Base-by-base conservation (phyloP, 2,888 invertebrate species). In the Troglohyphantes excavatus region DNA sequence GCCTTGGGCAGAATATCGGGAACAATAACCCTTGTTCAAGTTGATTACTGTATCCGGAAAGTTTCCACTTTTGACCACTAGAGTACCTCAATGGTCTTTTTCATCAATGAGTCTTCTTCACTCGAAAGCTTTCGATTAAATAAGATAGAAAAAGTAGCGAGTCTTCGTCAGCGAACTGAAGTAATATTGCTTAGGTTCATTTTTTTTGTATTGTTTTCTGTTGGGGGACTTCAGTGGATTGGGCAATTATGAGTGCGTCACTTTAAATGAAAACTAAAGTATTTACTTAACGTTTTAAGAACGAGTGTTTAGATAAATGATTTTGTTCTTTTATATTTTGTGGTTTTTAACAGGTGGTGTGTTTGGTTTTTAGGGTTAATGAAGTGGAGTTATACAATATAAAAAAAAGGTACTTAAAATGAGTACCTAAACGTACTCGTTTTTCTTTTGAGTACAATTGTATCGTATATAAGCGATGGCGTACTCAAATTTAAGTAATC, bases 61-160 rank as follows among this genome's bases (percentile, higher is more conserved):
- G 70, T 72, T 78, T 70, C 65, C 43, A 26, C 53, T 86, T 43
- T 59, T 78, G 86, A 70, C 86, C 68, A 59, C 33, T 23, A 68
- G 39, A 67, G 68, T 72, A 39, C 17, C 13, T 59, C 68, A 85
- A 17, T 59, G 61, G 33, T 17, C 29, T 33, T 59, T 78, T 70
- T 70, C 61, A 70, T 82, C 82, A 70, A 39, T 70, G 23, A 61
- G 70, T 33, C 13, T 26, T 33, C 82, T 82, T 70, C 82, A 70
- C 82, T 82, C 81, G 29, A 81, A 81, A 81, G 68, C n/a, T 68
- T 68, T 81, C 68, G 81, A 67, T 67, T 68, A 78, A 65, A 23
- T 63, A 33, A 33, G 23, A 23, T 61, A 59, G 33, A 76, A 76
- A 76, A 76, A 76, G 76, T 21, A 29, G 63, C 29, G 29, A 78